Evolutionary conservation across 2,888 invertebrate genomes (phyloP), one percentile per base, ranked within the genome.

Genomic region (Alloscopus bannaensis): DNA sequence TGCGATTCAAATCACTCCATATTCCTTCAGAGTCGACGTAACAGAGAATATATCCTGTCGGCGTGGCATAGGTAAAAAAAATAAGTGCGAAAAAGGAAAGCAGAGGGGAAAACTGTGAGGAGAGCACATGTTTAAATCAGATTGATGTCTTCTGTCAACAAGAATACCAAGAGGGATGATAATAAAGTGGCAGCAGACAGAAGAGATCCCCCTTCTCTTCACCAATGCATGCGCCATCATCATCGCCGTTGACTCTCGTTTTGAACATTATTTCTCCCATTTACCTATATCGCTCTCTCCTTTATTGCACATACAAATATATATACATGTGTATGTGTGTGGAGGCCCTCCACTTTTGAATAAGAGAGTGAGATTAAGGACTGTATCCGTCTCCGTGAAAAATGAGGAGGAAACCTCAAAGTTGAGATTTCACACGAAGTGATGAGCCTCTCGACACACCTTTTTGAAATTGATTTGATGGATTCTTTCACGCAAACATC

Each of bases 111-210:
- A n/a, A n/a, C n/a, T n/a, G n/a, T n/a, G n/a, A 45, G 8, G n/a
- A 45, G n/a, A 64, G 75, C 66, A 76, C 55, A 77, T 78, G 78
- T 45, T 78, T 66, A 78, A 71, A 65, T 71, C 77, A 66, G 66
- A 78, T 78, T 71, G 78, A 78, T 78, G 71, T 71, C 78, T 78
- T 66, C 78, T 78, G 78, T 78, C 78, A 78, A 60, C 60, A n/a
- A n/a, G n/a, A n/a, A n/a, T n/a, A n/a, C n/a, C n/a, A n/a, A n/a
- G n/a, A n/a, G n/a, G n/a, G n/a, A n/a, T n/a, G n/a, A n/a, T n/a
- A n/a, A n/a, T n/a, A n/a, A n/a, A n/a, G n/a, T n/a, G n/a, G n/a
- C n/a, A n/a, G n/a, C n/a, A n/a, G n/a, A n/a, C n/a, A n/a, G n/a
- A n/a, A n/a, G n/a, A n/a, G n/a, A n/a, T n/a, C n/a, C n/a, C n/a